Evolutionary conservation across 1,140 invertebrate genomes (phyloP).

Genomic region (Papilio xuthus): DNA sequence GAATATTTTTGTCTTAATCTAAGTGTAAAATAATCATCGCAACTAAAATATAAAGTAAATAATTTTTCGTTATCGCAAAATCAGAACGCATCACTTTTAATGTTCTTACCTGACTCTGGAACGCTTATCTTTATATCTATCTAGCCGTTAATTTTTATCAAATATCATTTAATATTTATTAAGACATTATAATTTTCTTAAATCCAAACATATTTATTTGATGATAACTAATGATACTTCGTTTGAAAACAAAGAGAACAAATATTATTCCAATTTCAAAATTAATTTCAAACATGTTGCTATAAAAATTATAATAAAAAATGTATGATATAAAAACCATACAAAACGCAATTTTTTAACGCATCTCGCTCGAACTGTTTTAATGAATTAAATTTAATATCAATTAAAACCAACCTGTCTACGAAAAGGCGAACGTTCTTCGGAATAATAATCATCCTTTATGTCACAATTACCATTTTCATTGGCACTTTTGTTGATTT

Average conservation of each 20-base stretch:
- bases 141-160: background rate
- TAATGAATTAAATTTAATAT: constrained; percentile 20
- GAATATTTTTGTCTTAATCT: background rate
- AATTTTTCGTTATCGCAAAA: background rate
- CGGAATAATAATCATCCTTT: constrained; percentile 48
- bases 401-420: constrained; percentile 66
- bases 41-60: background rate
- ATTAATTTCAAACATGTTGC: background rate
- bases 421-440: constrained; percentile 51
- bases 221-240: background rate
- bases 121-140: background rate
- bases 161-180: background rate
- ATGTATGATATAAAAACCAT: background rate
- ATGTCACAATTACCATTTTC: constrained; percentile 50
- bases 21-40: background rate
- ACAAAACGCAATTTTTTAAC: background rate
- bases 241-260: background rate
- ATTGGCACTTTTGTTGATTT: constrained; percentile 58
- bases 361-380: background rate
- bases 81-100: background rate
- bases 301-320: background rate
- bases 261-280: background rate
- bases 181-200: background rate
- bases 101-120: background rate
- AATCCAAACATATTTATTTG: background rate